Percentiles rank a stretch among this genome's conserved stretches.
These are phyloP conservation scores for Blastobasis adustella DNA, from an alignment of 2,888 invertebrate genomes.

Conservation along the genomic window DNA sequence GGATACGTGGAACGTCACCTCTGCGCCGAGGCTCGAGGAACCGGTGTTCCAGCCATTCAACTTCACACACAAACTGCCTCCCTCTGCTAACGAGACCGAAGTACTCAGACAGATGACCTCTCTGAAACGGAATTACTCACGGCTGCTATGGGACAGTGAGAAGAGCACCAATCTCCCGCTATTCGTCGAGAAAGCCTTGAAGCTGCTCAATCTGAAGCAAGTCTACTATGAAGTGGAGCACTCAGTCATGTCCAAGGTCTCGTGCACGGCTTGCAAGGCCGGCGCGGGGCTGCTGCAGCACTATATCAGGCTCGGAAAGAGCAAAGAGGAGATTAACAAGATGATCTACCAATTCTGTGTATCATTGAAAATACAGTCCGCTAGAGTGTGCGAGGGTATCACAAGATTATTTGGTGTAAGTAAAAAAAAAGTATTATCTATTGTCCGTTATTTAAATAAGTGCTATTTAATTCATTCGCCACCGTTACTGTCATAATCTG, in stretches of 20 bases:
- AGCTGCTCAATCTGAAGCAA: constrained; percentile 88
- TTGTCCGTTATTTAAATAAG: too few species aligned
- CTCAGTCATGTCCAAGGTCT: constrained; percentile 92
- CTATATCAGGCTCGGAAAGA: constrained; percentile 89
- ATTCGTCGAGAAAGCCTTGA: constrained; percentile 88
- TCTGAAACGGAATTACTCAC: constrained; percentile 60
- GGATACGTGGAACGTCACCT: constrained; percentile 65
- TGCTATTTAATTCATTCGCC: too few species aligned
- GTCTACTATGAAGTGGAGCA: constrained; percentile 90
- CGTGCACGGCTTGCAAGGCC: constrained; percentile 92
- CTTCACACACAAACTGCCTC: constrained; percentile 66
- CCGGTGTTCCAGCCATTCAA: constrained; percentile 62
- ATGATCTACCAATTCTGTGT: constrained; percentile 91
- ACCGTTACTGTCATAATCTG: too few species aligned
- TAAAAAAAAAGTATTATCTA: too few species aligned
- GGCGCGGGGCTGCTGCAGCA: constrained; percentile 90
- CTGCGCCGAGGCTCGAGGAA: constrained; percentile 48
- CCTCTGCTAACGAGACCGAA: constrained; percentile 66
- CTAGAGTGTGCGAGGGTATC: constrained; percentile 92
- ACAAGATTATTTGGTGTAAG: constrained; percentile 87
- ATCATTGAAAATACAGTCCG: constrained; percentile 89
- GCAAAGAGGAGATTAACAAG: constrained; percentile 88
- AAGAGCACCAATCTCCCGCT: constrained; percentile 83
- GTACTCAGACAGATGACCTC: constrained; percentile 60
- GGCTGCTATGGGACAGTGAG: constrained; percentile 84